phyloP scores from a whole-genome alignment of 1,140 invertebrate species.

The Drosophila murphyi region DNA sequence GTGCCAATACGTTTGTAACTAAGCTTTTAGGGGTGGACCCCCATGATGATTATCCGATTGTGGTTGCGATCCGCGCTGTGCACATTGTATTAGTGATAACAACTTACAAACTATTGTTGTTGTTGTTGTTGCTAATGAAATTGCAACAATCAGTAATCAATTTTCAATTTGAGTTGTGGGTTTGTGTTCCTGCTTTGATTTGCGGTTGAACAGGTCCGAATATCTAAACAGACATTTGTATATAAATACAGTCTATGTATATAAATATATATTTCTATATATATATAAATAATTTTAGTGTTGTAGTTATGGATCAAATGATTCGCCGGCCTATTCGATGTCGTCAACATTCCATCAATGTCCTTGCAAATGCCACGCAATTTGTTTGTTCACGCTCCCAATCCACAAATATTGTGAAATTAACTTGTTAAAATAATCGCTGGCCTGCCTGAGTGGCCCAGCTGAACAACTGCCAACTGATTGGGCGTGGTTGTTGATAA shows the following conservation, averaged over 20 bases:
- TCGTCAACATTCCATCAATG: slow-evolving; percentile 50
- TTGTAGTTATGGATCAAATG: slow-evolving; percentile 47
- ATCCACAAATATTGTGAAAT: slow-evolving; percentile 72
- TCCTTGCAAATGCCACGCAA: slow-evolving; percentile 52
- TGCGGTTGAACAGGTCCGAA: slow-evolving; percentile 44
- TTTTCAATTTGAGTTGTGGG: slow-evolving; percentile 57
- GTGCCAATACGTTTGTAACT: neutral
- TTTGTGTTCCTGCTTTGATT: slow-evolving; percentile 58
- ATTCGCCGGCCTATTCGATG: slow-evolving; percentile 64
- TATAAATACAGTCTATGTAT: neutral
- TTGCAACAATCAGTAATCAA: slow-evolving; percentile 71
- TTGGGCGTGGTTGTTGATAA: slow-evolving; percentile 46
- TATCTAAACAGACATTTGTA: neutral
- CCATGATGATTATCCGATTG: slow-evolving; percentile 36
- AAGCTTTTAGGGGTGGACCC: neutral
- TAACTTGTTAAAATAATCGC: slow-evolving; percentile 66
- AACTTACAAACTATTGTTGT: slow-evolving; percentile 56
- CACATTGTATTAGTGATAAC: slow-evolving; percentile 69
- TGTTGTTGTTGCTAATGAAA: slow-evolving; percentile 14
- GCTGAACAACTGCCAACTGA: neutral
- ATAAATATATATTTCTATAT: neutral
- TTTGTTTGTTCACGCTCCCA: slow-evolving; percentile 65
- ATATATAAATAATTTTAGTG: slow-evolving; percentile 2
- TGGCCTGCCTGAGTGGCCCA: neutral
- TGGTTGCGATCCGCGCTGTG: slow-evolving; percentile 24